Conservation (phyloP, 2,888 invertebrate genomes). For the Scaptomyza caliginosa region DNA sequence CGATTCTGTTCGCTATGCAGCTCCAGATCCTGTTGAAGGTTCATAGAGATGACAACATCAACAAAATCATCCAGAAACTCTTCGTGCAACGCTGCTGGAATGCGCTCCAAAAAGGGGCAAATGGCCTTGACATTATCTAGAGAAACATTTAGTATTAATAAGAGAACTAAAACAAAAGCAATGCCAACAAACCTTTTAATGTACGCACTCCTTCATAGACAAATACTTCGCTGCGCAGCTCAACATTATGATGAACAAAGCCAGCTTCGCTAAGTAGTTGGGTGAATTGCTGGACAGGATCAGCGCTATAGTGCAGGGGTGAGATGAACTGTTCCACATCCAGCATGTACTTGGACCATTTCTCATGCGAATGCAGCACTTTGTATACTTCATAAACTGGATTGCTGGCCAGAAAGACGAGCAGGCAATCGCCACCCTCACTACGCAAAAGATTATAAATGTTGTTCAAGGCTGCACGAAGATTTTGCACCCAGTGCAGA, state of each 20-base stretch:
- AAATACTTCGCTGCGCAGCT: constrained; percentile 86
- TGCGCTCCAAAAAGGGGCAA: constrained; percentile 88
- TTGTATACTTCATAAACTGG: constrained; percentile 89
- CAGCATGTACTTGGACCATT: constrained; percentile 88
- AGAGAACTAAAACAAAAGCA: accelerated
- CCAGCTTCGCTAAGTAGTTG: constrained; percentile 86
- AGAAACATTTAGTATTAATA: not conserved
- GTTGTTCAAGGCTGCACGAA: constrained; percentile 87
- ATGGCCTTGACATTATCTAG: constrained; percentile 88
- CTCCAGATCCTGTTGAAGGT: constrained; percentile 82
- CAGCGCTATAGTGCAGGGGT: constrained; percentile 87
- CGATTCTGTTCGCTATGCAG: constrained; percentile 70
- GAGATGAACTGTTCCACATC: constrained; percentile 88
- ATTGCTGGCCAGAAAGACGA: constrained; percentile 89
- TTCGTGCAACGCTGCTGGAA: constrained; percentile 86
- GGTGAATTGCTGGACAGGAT: constrained; percentile 86
- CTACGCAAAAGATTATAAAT: constrained; percentile 87
- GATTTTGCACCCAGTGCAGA: constrained; percentile 90
- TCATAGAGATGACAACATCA: constrained; percentile 77
- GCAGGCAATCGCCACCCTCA: constrained; percentile 88
- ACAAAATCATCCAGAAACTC: constrained; percentile 88
- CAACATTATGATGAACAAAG: constrained; percentile 87
- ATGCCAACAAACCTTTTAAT: constrained; percentile 85
- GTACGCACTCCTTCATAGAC: constrained; percentile 86
- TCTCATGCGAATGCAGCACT: constrained; percentile 85